Conservation (phyloP, 2,888 invertebrate species). For the Campopleginae sp. region DNA sequence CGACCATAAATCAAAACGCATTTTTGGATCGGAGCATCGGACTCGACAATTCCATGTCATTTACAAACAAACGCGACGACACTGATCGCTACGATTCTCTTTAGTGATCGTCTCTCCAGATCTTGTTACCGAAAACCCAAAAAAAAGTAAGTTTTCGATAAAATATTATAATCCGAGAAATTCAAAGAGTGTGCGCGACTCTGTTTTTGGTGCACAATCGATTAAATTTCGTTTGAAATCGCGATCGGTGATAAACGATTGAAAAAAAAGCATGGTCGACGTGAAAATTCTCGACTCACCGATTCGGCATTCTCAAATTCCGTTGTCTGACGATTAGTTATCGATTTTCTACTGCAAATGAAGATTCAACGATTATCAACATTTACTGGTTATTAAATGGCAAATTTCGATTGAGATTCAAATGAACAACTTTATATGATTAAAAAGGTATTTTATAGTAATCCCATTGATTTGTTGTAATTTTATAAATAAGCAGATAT, state of each 20-base stretch:
- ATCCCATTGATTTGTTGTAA: slow-evolving; percentile 1
- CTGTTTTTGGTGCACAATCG: not conserved
- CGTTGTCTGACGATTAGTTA: not conserved
- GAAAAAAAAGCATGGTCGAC: not conserved
- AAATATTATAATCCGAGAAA: not conserved
- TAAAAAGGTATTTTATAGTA: not conserved
- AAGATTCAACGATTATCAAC: not conserved
- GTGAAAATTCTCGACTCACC: slow-evolving; percentile 27
- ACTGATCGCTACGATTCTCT: not conserved
- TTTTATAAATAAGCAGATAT: not conserved
- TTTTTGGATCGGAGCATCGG: not conserved
- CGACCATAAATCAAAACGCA: not conserved
- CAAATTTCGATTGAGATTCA: not conserved
- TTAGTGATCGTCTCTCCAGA: not conserved
- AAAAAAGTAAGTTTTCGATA: not conserved
- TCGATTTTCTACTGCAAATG: not conserved
- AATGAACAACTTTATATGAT: not conserved
- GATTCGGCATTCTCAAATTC: not conserved
- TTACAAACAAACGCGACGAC: not conserved
- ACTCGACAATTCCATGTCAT: not conserved
- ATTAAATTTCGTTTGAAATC: not conserved
- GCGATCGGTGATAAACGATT: not conserved
- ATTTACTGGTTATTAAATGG: not conserved
- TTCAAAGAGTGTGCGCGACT: not conserved
- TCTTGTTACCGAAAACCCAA: not conserved